Conservation (phyloP, 2,797 vertebrate genomes). For the Echeneis naucrates region DNA sequence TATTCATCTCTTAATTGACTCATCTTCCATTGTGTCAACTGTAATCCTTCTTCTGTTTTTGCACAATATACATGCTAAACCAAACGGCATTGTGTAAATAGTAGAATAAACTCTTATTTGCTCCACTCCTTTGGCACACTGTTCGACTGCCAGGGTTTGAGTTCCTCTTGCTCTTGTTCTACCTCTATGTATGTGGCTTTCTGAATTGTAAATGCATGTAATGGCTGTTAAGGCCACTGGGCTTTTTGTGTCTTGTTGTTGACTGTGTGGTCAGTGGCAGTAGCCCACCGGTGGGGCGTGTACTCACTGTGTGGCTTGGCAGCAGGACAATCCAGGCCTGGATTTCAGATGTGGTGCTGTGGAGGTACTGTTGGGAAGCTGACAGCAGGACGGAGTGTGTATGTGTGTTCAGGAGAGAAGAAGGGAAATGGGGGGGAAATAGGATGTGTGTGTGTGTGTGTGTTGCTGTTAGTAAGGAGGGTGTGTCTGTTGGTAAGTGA, state of each 20-base stretch:
- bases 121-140: background rate
- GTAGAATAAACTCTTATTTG: background rate
- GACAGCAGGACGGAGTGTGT: conserved; percentile 36
- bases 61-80: background rate
- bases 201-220: background rate
- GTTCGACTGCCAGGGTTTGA: background rate
- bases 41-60: background rate
- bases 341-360: conserved; percentile 71
- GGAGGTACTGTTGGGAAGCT: conserved; percentile 68
- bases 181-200: background rate
- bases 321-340: conserved; percentile 55
- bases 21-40: background rate
- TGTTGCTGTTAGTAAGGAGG: conserved; percentile 54
- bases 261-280: conserved; percentile 58
- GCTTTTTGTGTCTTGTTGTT: conserved; percentile 54
- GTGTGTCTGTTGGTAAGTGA: conserved; percentile 65
- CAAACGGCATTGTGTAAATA: conserved; percentile 5
- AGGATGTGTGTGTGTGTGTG: conserved; percentile 42
- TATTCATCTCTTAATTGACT: background rate
- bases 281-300: conserved; percentile 64
- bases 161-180: background rate
- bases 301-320: conserved; percentile 75
- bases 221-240: background rate
- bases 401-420: conserved; percentile 41
- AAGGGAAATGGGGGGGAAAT: conserved; percentile 36